Base-by-base conservation (phyloP, 2,797 vertebrate species). In the Tokudaia muenninki region DNA sequence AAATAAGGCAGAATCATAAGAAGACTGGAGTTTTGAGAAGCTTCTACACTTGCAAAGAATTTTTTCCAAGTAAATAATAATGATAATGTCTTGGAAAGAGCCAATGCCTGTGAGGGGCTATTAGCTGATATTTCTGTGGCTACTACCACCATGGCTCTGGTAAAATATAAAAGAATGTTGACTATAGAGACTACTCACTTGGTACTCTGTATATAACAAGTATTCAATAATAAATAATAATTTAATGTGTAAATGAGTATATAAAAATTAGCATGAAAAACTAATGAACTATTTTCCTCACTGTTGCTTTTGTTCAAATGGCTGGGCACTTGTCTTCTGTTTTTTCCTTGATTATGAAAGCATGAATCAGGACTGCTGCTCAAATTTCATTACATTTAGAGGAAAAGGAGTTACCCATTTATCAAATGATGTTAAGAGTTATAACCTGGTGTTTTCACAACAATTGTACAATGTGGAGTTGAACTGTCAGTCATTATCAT, bases 371-470 rank as follows among this genome's bases (percentile, higher is more conserved):
- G 34, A 59, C n/a, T 92, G 21, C 47, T 50, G 67, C 22, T 77
- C 84, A 94, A 94, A 95, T 90, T 78, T 96, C 44, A 93, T 67
- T 78, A 83, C 24, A 84, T 86, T 81, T 78, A 94, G 17, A 90
- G 55, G 50, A 21, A 87, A 75, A 95, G 93, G 81, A 86, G 3
- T 2, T 89, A 75, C 47, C 52, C 94, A 55, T 1, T 77, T 88
- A 87, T 72, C 44, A 86, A 97, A 87, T 93, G 75, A 82, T 78
- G n/a, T 79, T 92, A 92, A 93, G 41, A 94, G 91, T 67, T 41
- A 90, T 82, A 47, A 52, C 50, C 82, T 93, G 44, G 16, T 78
- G 90, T 92, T 93, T 94, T 26, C 52, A 57, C 90, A 86, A 70
- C 37, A 94, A 70, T 94, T 90, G 87, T 1, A 92, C 50, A 52